Base-by-base conservation (phyloP, 2,797 vertebrate species). In the Agapornis canus region DNA sequence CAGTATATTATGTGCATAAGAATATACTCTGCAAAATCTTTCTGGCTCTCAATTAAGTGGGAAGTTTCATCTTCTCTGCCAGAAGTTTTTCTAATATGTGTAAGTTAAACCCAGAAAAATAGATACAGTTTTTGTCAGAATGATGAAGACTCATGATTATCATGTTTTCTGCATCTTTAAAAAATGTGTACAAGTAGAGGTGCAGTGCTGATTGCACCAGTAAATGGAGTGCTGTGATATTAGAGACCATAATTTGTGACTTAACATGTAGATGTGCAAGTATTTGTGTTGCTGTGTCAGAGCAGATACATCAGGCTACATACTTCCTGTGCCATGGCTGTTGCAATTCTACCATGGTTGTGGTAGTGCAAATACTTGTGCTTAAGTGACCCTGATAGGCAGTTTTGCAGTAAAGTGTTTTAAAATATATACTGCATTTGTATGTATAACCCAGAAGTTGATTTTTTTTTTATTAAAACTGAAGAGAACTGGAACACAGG, bases 321-420 rank as follows among this genome's bases (percentile, higher is more conserved):
- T 3, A 0, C 18, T 45, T 70, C 40, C 27, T 2, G 1, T 68
- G 52, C 65, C 7, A 1, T 18, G 25, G 32, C 42, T 52, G 10
- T 49, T 71, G 56, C 10, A 73, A 7, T 17, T 60, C 68, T 81
- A 73, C 35, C 18, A 21, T 11, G 21, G 5, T 23, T 65, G 23
- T 68, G 23, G 12, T 39, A 35, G 26, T 87, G n/a, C 32, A 43
- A 80, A 60, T 72, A 6, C 6, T 6, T 32, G 42, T 68, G 35
- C 25, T 69, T 47, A 47, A 82, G 15, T 76, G 72, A 56, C 18
- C 7, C 25, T 65, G 31, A 22, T 79, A 64, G 71, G 18, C 26
- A 31, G 5, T 51, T 77, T 66, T 70, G 40, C 45, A 73, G 29
- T 56, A 2, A 54, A 52, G 22, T 60, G 18, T 73, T 87, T 48